phyloP scores from a whole-genome alignment of 2,888 invertebrate genomes.

The Phoronis australis region DNA sequence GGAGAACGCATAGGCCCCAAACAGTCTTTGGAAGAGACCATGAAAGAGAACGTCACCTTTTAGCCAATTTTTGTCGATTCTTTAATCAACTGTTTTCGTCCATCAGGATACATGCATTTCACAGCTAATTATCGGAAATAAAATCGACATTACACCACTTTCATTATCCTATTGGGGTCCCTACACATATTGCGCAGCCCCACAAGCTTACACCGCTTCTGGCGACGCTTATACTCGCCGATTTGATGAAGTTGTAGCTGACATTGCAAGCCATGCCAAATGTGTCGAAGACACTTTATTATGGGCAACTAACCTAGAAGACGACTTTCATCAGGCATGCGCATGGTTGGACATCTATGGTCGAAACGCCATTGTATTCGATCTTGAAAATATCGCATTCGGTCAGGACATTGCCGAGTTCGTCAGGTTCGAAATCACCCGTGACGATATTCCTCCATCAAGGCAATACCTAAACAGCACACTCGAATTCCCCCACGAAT shows the following conservation, averaged over 20 bases:
- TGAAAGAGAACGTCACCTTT: too few species aligned
- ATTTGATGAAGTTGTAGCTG: conserved; percentile 24
- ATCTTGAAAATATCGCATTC: conserved; percentile 25
- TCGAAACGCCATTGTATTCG: conserved; percentile 20
- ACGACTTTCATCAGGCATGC: too few species aligned
- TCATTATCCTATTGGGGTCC: conserved; percentile 22
- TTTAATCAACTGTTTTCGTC: too few species aligned
- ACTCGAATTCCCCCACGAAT: conserved; percentile 19
- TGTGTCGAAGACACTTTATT: conserved; percentile 21
- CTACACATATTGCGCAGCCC: conserved; percentile 19
- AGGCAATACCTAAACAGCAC: conserved; percentile 15
- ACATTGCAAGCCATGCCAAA: conserved; percentile 25
- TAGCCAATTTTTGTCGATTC: too few species aligned
- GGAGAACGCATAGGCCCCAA: too few species aligned
- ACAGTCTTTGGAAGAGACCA: too few species aligned
- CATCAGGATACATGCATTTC: too few species aligned
- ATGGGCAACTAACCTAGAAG: conserved; percentile 14
- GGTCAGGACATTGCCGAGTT: conserved; percentile 18
- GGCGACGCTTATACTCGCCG: too few species aligned
- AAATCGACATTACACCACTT: conserved; percentile 20
- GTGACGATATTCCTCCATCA: conserved; percentile 16
- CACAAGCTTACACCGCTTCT: conserved; percentile 18
- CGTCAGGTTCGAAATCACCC: conserved; percentile 22
- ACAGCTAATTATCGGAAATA: too few species aligned
- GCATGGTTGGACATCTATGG: conserved; percentile 24